Evolutionary conservation across 1,140 invertebrate genomes (phyloP).

Genomic region (Zaprionus taronus): DNA sequence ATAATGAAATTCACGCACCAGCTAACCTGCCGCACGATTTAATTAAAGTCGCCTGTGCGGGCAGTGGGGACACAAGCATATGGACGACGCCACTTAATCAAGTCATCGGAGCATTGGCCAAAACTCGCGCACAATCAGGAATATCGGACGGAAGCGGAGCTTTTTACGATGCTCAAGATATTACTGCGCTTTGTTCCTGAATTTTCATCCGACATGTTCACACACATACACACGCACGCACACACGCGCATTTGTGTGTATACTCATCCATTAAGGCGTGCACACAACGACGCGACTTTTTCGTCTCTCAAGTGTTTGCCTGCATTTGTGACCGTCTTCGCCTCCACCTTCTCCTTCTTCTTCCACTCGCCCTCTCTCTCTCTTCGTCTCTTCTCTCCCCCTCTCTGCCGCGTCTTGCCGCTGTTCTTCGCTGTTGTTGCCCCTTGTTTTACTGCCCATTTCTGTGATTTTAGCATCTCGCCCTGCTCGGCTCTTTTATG

Average conservation of each 20-base stretch:
- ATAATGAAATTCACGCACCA: conserved; percentile 60
- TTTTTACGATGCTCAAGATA: conserved; percentile 45
- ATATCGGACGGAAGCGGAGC: conserved; percentile 41
- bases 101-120: conserved; percentile 60
- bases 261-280: conserved; percentile 79
- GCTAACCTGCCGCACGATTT: conserved; percentile 50
- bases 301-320: conserved; percentile 75
- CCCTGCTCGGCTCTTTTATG: conserved; percentile 61
- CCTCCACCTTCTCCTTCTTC: conserved; percentile 25
- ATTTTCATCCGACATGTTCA: conserved; percentile 6
- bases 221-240: conserved; percentile 1
- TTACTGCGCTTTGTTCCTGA: conserved; percentile 30
- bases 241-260: conserved; percentile 40
- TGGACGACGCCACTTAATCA: conserved; percentile 69
- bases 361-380: neutral
- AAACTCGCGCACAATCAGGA: conserved; percentile 67
- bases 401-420: neutral
- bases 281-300: conserved; percentile 80
- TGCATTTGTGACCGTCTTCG: conserved; percentile 68
- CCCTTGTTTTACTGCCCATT: conserved; percentile 77
- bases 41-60: conserved; percentile 58
- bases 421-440: conserved; percentile 26
- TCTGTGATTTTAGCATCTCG: conserved; percentile 72
- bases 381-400: neutral
- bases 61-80: conserved; percentile 11